Evolutionary conservation across 2,113 vertebrate species (phyloP), one percentile per base, ranked within the genome.

Genomic region (Hippopotamus amphibius): DNA sequence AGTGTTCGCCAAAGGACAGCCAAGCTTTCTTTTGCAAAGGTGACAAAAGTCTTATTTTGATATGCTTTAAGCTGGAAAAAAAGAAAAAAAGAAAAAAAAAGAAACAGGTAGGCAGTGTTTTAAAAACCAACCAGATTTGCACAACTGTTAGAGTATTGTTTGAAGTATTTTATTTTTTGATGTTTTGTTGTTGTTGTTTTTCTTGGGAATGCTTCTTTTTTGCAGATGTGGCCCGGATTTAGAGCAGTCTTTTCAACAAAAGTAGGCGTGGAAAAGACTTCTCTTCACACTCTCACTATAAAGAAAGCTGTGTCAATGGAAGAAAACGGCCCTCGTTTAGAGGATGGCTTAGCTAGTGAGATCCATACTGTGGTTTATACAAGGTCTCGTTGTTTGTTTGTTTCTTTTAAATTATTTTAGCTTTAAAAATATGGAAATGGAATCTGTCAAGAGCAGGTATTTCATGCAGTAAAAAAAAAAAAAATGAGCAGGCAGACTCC

Each of bases 21-120:
- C 99, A 98, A 99, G 99, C 98, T 99, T 99, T 99, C 99, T 99
- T 99, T 99, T 99, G 99, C 98, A 99, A 99, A 99, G 88, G 69
- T 96, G 93, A 99, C 99, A 98, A 99, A 98, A 99, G 98, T 99
- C 98, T 99, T 99, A 99, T 99, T 99, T 99, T 99, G 99, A 99
- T 99, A 99, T 99, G 99, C 98, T 99, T 98, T 98, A 99, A 99
- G 97, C 98, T 98, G 97, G 97, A 98, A 97, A 93, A 95, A 88
- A 95, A 17, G 7, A 96, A 92, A 43, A 53, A 86, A 84, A 46
- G 30, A 8, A 61, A 46, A 82, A 87, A 57, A 83, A 85, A 97
- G 91, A 97, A 97, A 95, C 91, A 97, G 83, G 95, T 96, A 98
- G 86, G 97, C 98, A 98, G 98, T 98, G 98, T 98, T 99, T 97